A percentile compares a stretch with the other conserved stretches of the same genome.
phyloP scores from a whole-genome alignment of 1,140 invertebrate species.

The Aphaenogaster ashmeadi region DNA sequence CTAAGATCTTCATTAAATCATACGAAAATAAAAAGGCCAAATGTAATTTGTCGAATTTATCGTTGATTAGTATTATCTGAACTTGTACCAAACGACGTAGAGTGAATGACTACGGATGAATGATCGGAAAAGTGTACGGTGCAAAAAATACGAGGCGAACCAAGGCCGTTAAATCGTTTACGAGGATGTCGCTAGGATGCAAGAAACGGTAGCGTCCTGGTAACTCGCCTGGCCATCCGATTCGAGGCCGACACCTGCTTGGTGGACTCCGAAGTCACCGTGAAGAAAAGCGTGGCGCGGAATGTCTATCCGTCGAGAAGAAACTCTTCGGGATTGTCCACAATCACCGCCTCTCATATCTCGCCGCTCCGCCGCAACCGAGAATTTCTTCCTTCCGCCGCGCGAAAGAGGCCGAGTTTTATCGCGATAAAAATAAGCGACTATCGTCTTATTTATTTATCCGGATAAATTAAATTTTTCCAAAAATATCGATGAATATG shows the following conservation, averaged over 20 bases:
- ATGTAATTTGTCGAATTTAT: too few species aligned
- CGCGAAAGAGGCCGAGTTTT: not conserved
- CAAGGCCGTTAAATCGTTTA: slow-evolving; percentile 42
- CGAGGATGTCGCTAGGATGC: slow-evolving; percentile 18
- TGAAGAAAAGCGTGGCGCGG: slow-evolving; percentile 22
- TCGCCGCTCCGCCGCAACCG: not conserved
- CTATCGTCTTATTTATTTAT: not conserved
- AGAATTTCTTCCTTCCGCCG: not conserved
- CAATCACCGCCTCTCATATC: not conserved
- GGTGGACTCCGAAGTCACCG: slow-evolving; percentile 2
- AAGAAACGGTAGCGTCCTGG: slow-evolving; percentile 34
- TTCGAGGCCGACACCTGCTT: slow-evolving; percentile 28
- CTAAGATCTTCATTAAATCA: not conserved
- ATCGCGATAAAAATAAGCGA: not conserved
- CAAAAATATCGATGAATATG: not conserved
- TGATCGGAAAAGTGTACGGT: not conserved
- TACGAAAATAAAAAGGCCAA: too few species aligned
- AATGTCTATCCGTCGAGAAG: slow-evolving; percentile 5
- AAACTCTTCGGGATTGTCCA: slow-evolving; percentile 13
- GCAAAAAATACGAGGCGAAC: slow-evolving; percentile 16
- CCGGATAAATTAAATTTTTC: not conserved
- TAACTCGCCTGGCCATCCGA: not conserved
- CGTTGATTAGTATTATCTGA: too few species aligned
- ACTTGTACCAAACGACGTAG: not conserved
- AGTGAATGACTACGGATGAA: not conserved